phyloP scores from a whole-genome alignment of 2,113 vertebrate species.

The Aplodontia rufa region DNA sequence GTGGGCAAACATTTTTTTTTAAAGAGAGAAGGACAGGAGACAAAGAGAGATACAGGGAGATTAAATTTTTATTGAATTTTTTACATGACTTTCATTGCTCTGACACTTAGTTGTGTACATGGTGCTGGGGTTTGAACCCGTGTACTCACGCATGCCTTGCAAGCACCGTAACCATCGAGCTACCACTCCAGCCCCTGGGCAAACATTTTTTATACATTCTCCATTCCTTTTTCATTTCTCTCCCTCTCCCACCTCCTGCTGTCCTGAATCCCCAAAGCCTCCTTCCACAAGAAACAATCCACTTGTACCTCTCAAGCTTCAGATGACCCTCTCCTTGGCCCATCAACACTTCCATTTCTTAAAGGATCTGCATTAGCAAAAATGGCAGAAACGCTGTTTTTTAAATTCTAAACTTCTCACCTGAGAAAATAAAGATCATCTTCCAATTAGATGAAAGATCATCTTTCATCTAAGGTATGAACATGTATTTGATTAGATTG shows the following conservation, averaged over 20 bases:
- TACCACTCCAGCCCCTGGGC: too few species aligned
- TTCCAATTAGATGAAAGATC: neutral
- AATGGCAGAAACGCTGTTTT: neutral
- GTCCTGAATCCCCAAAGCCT: neutral
- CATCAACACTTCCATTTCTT: neutral
- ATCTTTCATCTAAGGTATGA: neutral
- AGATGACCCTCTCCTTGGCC: neutral
- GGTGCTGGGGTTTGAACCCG: too few species aligned
- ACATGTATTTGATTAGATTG: neutral
- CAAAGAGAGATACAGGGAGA: too few species aligned
- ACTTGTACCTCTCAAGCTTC: neutral
- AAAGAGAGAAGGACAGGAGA: too few species aligned
- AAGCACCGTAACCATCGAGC: too few species aligned
- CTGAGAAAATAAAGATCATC: neutral
- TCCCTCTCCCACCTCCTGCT: neutral
- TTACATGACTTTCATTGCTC: too few species aligned
- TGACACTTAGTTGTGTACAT: too few species aligned
- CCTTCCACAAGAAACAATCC: neutral
- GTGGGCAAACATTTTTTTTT: neutral
- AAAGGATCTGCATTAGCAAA: neutral
- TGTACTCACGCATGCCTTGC: too few species aligned
- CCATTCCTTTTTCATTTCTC: neutral
- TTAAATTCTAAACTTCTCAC: constrained; percentile 15
- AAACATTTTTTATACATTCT: neutral
- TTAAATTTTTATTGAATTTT: too few species aligned